Evolutionary conservation across 2,888 invertebrate genomes (phyloP).

Genomic region (Philereme vetulata): DNA sequence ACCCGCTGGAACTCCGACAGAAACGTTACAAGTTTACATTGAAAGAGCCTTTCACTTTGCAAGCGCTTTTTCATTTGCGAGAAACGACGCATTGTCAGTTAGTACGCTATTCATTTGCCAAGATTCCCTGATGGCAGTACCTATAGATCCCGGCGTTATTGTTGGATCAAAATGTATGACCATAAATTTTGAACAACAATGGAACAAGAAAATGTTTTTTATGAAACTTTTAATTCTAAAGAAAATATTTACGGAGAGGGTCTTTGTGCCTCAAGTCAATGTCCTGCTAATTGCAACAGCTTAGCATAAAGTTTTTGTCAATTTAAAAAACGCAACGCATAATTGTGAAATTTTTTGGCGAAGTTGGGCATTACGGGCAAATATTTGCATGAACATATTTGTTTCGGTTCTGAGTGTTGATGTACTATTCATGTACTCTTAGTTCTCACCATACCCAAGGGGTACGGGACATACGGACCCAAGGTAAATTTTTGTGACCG

Average conservation of each 20-base stretch:
- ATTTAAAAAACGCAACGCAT: too few species aligned
- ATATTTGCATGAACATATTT: too few species aligned
- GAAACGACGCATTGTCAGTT: slow-evolving; percentile 51
- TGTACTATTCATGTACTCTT: too few species aligned
- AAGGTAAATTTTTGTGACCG: too few species aligned
- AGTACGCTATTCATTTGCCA: slow-evolving; percentile 45
- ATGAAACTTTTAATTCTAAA: not conserved
- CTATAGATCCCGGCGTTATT: not conserved
- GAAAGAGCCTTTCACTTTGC: slow-evolving; percentile 63
- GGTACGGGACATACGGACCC: too few species aligned
- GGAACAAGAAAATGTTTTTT: not conserved
- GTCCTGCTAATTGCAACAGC: too few species aligned
- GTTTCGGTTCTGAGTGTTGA: too few species aligned
- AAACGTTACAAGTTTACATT: slow-evolving; percentile 48
- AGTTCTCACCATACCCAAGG: too few species aligned
- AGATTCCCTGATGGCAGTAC: slow-evolving; percentile 22
- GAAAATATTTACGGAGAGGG: not conserved
- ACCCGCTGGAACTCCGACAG: slow-evolving; percentile 39
- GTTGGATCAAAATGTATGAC: not conserved
- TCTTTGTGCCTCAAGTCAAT: not conserved
- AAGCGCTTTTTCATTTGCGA: slow-evolving; percentile 63
- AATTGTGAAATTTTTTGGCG: too few species aligned
- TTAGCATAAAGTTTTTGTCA: too few species aligned
- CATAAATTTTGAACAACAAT: not conserved
- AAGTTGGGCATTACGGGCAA: too few species aligned